Base-by-base conservation (phyloP, 2,888 invertebrate genomes). In the Steinernema scapterisci region DNA sequence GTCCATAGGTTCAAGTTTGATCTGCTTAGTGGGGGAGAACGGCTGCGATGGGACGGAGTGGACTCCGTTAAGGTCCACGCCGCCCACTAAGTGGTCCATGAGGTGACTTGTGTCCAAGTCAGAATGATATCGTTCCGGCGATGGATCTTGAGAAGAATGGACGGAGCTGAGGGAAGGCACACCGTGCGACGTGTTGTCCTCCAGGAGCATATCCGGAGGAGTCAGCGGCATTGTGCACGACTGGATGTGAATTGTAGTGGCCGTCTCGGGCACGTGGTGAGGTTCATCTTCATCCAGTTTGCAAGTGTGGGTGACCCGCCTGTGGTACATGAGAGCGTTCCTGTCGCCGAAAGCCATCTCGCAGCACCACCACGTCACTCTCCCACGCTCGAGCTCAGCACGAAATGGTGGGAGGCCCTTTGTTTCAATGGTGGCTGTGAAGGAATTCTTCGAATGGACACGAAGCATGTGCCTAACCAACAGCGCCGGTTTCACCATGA, bases 401-500 rank as follows among this genome's bases (percentile, higher is more conserved):
- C 48, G 71, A 25, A 74, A 74, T 1, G 63, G 44, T 23, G 56
- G 51, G 25, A 71, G 23, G 23, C 78, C 79, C 44, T 75, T 76
- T n/a, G 79, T 79, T 46, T 79, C 79, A 16, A 79, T 78, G n/a
- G 75, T 75, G 13, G 79, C 79, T 19, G 73, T 73, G 73, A 84
- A 84, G 52, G 76, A 76, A n/a, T 74, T 72, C 54, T 79, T 79
- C n/a, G 75, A 76, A 72, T 86, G 86, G 7, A 82, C 83, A 21
- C 84, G 78, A 19, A 79, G 77, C 85, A 86, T 85, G 76, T 86
- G 86, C 11, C 83, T 79, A 44, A 86, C 78, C 11, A 86, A 75
- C 9, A 84, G 79, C 9, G 82, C 79, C 5, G 86, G 86, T 11
- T 82, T 76, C 27, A 81, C 79, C 70, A 85, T 77, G 9, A 78